phyloP scores from a whole-genome alignment of 1,140 invertebrate species.

The Rhagoletis pomonella region DNA sequence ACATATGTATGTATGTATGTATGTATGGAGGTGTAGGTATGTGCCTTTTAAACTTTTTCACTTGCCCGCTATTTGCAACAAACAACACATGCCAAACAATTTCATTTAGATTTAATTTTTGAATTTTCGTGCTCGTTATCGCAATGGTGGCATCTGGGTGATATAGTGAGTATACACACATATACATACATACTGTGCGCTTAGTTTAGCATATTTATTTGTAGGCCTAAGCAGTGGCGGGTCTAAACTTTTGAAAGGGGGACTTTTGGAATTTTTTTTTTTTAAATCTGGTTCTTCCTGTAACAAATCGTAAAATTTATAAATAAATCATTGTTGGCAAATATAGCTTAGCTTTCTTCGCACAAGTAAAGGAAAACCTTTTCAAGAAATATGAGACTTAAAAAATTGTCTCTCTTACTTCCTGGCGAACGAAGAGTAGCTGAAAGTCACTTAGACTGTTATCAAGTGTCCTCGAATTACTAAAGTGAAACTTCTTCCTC shows the following conservation, averaged over 20 bases:
- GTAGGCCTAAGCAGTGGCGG: neutral
- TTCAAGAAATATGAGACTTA: no score
- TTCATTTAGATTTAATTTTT: constrained; percentile 43
- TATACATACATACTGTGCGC: neutral
- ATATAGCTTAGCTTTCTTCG: no score
- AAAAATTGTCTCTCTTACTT: no score
- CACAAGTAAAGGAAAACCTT: no score
- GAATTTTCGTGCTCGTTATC: constrained; percentile 39
- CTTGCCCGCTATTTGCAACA: neutral
- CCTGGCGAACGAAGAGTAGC: no score
- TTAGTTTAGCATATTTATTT: neutral
- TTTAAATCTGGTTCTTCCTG: neutral
- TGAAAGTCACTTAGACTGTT: no score
- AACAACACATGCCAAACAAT: constrained; percentile 1
- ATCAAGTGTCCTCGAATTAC: no score
- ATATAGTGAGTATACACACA: neutral
- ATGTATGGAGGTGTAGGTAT: neutral
- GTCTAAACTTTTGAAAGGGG: no score
- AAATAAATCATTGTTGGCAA: no score
- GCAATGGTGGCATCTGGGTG: constrained; percentile 34
- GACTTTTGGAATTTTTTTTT: neutral
- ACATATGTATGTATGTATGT: neutral
- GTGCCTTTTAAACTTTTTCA: constrained; percentile 1
- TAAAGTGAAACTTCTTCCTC: no score
- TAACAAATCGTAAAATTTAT: no score